Evolutionary conservation across 2,797 vertebrate genomes (phyloP).

Genomic region (Epinephelus awoara): DNA sequence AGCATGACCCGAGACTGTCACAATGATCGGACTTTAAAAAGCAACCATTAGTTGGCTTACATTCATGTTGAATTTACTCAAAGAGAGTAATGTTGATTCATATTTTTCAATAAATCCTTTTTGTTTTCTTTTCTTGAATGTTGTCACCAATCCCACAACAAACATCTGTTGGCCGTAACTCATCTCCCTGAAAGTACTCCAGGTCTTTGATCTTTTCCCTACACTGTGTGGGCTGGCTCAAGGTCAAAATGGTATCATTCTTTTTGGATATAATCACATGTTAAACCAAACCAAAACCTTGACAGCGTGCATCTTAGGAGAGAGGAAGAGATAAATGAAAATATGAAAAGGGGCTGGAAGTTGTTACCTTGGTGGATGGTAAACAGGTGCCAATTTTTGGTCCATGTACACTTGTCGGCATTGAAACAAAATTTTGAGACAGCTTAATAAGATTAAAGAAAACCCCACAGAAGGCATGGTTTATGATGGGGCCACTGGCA

Average conservation of each 20-base stretch:
- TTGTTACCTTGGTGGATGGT: no score
- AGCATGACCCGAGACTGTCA: neutral
- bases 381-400: no score
- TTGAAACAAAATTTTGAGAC: no score
- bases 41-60: neutral
- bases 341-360: no score
- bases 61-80: neutral
- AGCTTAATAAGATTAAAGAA: no score
- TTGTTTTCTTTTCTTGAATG: neutral
- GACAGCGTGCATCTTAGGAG: no score
- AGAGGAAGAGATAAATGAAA: no score
- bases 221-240: neutral
- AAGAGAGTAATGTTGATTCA: no score
- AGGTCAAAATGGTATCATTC: neutral
- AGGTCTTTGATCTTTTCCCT: neutral
- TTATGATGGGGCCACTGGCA: no score
- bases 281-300: no score
- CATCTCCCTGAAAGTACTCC: neutral
- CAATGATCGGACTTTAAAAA: no score
- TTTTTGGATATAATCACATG: neutral
- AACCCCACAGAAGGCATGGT: no score
- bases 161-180: neutral
- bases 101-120: neutral
- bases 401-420: rapidly evolving
- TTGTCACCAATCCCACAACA: neutral